phyloP scores from a whole-genome alignment of 1,140 invertebrate species.

The Ceratina japonica region DNA sequence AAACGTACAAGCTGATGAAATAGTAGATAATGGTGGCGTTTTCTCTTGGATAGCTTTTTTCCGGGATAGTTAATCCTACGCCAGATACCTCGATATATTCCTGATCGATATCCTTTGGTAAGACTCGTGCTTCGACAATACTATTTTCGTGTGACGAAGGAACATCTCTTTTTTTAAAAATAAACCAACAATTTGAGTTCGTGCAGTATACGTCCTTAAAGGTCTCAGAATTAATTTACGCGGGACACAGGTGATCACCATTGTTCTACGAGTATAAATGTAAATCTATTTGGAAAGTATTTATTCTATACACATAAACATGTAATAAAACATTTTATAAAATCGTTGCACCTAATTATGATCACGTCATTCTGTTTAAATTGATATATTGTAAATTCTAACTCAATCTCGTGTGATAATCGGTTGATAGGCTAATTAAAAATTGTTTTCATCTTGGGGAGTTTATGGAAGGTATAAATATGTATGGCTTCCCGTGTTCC shows the following conservation, averaged over 20 bases:
- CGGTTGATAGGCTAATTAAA: neutral
- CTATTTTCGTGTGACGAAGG: slow-evolving; percentile 11
- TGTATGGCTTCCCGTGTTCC: slow-evolving; percentile 7
- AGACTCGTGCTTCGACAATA: slow-evolving; percentile 52
- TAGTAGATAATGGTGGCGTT: slow-evolving; percentile 25
- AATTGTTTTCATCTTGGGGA: slow-evolving; percentile 14
- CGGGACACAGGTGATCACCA: neutral
- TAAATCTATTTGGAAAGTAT: neutral
- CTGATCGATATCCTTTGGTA: slow-evolving; percentile 8
- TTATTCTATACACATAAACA: neutral
- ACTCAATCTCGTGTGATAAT: neutral
- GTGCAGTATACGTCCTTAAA: neutral
- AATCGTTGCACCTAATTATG: neutral
- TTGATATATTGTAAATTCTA: neutral
- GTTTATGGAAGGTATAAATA: neutral
- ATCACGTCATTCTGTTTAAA: neutral
- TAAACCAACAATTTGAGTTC: neutral
- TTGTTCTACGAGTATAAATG: neutral
- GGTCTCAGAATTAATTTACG: neutral
- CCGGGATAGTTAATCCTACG: neutral
- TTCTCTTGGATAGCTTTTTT: neutral
- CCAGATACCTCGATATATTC: neutral
- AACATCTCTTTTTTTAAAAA: neutral
- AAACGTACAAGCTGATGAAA: slow-evolving; percentile 23
- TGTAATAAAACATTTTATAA: no score